Percentiles rank a stretch among this genome's conserved stretches.
These are phyloP conservation scores for Nothocercus julius DNA, from an alignment of 2,113 vertebrate genomes.

Conservation along the genomic window DNA sequence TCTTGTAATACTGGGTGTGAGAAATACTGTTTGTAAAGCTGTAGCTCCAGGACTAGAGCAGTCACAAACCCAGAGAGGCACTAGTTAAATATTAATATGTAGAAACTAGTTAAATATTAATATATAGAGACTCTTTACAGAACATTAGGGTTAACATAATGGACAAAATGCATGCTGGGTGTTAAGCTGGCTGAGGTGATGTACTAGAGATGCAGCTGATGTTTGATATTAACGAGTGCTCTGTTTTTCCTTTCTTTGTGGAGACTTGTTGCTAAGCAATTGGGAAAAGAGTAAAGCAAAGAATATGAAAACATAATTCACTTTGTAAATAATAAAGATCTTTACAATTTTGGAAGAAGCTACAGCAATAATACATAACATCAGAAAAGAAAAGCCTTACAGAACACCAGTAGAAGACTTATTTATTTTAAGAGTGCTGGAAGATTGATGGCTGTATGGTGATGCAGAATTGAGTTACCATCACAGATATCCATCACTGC, in stretches of 20 bases:
- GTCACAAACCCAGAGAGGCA: not conserved
- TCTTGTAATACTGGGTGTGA: not conserved
- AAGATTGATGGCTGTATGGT: slow-evolving; percentile 56
- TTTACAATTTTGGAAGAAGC: slow-evolving; percentile 59
- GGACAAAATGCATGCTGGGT: not conserved
- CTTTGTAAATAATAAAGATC: slow-evolving; percentile 75
- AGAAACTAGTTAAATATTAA: not conserved
- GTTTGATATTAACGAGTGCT: slow-evolving; percentile 20
- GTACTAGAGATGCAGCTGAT: not conserved
- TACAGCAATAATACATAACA: slow-evolving; percentile 71
- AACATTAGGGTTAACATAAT: not conserved
- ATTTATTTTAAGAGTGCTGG: slow-evolving; percentile 39
- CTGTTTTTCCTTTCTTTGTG: slow-evolving; percentile 17
- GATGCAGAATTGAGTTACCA: slow-evolving; percentile 71
- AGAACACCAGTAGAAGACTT: slow-evolving; percentile 59
- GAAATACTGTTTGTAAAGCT: not conserved
- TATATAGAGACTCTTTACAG: not conserved
- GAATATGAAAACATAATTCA: slow-evolving; percentile 78
- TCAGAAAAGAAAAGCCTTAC: slow-evolving; percentile 49
- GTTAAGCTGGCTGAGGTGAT: slow-evolving; percentile 1
- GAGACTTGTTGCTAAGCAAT: slow-evolving; percentile 79
- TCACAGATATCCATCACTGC: slow-evolving; percentile 67
- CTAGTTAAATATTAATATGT: not conserved
- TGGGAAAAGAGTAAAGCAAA: slow-evolving; percentile 42
- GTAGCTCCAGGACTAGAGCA: not conserved